Percentiles rank a stretch among this genome's conserved stretches.
These are phyloP conservation scores for Pentamera pediparva DNA, from an alignment of 53 echinoderm and acorn worm species.

Conservation along the genomic window DNA sequence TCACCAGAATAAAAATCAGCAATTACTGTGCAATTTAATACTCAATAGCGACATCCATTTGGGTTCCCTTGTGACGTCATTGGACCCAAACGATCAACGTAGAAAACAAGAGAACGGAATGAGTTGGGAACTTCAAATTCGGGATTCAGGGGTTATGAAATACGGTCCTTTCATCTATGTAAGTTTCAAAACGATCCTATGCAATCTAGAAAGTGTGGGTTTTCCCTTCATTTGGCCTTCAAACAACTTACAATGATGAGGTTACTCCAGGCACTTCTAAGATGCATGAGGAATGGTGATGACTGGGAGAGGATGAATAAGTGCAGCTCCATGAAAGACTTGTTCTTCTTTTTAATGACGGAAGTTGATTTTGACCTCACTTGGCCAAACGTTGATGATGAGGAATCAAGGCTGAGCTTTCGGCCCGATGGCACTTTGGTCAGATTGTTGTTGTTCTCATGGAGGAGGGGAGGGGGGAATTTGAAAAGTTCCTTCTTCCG, in stretches of 20 bases:
- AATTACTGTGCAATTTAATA: no score
- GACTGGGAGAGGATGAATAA: slow-evolving; percentile 76
- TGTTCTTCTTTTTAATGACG: slow-evolving; percentile 35
- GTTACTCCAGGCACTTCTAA: slow-evolving; percentile 93
- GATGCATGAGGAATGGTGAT: slow-evolving; percentile 86
- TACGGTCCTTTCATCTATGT: no score
- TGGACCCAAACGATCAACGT: no score
- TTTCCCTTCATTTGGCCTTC: no score
- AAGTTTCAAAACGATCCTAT: no score
- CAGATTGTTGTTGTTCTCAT: slow-evolving; percentile 22
- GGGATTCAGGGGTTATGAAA: no score
- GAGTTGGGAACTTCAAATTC: no score
- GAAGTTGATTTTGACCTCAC: slow-evolving; percentile 15
- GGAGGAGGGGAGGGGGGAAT: slow-evolving; percentile 35
- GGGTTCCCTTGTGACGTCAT: no score
- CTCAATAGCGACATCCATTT: no score
- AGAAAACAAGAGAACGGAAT: no score
- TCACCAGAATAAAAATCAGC: background rate
- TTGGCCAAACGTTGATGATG: slow-evolving; percentile 5
- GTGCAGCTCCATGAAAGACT: slow-evolving; percentile 58
- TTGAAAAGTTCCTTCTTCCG: slow-evolving; percentile 58
- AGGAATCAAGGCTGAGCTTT: slow-evolving; percentile 48
- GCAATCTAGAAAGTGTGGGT: no score
- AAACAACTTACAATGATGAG: slow-evolving; percentile 75
- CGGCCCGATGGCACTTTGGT: slow-evolving; percentile 18